Evolutionary conservation across 2,888 invertebrate species (phyloP), one percentile per base, ranked within the genome.

Genomic region (Mythimna ferrago): DNA sequence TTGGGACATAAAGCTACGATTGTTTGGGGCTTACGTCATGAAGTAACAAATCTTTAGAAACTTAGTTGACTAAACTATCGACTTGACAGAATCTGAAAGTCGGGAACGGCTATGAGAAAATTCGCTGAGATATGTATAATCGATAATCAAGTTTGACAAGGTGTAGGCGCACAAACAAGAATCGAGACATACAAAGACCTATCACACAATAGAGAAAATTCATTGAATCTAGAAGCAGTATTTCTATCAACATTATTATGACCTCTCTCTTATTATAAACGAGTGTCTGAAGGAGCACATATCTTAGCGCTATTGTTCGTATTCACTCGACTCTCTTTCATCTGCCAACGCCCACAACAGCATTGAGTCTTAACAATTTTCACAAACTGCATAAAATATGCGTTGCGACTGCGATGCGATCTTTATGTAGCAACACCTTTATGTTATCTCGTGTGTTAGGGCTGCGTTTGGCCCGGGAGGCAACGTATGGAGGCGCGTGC

Each of bases 351-450:
- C 81, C 81, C 77, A 81, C 80, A 41, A 58, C 38, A 53, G 35
- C 78, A 73, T 78, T 68, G 80, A 68, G 65, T 60, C 66, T 73
- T 81, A 80, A 78, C 58, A 66, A 68, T 73, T 71, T 71, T 70
- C 61, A 66, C 62, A 73, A 66, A 81, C 73, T 48, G 68, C 38
- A 71, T 81, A 60, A 67, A 81, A 71, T 78, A 81, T 66, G 26
- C 51, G 70, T 19, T 56, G 54, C 21, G 61, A 56, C 51, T 81
- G 58, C 67, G 81, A 81, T 81, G 62, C 44, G 65, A 82, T 78
- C 76, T 81, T 79, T 79, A 81, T 79, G 75, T 73, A 71, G 68
- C 67, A 81, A 82, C 82, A 80, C 78, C 78, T 81, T 78, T 73
- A 80, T 80, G 56, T 66, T 80, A 81, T 81, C 80, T 80, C 64